These are phyloP conservation scores for Caradrina kadenii DNA, from an alignment of 2,888 invertebrate genomes.

Conservation along the genomic window DNA sequence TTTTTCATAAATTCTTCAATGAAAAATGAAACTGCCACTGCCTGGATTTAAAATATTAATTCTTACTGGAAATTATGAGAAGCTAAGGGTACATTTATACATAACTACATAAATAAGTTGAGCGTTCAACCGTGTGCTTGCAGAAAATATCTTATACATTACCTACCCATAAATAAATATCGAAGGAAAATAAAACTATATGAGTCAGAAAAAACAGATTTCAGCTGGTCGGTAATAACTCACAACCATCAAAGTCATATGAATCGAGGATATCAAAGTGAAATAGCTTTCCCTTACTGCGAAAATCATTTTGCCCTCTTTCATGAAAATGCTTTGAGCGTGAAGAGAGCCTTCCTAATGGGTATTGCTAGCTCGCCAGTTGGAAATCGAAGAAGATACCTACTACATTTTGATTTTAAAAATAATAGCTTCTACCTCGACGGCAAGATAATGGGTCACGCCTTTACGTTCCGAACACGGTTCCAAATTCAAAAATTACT, in stretches of 20 bases:
- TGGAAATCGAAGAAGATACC: not conserved
- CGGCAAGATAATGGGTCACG: not conserved
- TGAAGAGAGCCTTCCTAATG: not conserved
- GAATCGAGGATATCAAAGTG: not conserved
- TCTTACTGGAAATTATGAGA: not conserved
- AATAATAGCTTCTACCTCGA: too few relatives aligned
- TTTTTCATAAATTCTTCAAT: conserved; percentile 6
- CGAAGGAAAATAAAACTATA: not conserved
- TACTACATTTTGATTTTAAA: not conserved
- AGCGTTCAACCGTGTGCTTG: not conserved
- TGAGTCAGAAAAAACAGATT: conserved; percentile 3
- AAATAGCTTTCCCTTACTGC: conserved; percentile 2
- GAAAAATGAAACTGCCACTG: not conserved
- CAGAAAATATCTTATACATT: not conserved
- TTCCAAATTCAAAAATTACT: too few relatives aligned
- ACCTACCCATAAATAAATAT: not conserved
- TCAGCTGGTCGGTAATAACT: not conserved
- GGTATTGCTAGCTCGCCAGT: not conserved
- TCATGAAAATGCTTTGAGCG: conserved; percentile 7
- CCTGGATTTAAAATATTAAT: not conserved
- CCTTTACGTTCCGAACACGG: not conserved
- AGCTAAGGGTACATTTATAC: not conserved
- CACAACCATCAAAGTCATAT: conserved; percentile 18
- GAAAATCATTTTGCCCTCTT: conserved; percentile 13
- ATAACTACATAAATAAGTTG: not conserved